These are phyloP conservation scores for Epinotia brunnichana DNA, from an alignment of 2,888 invertebrate species.

Conservation along the genomic window DNA sequence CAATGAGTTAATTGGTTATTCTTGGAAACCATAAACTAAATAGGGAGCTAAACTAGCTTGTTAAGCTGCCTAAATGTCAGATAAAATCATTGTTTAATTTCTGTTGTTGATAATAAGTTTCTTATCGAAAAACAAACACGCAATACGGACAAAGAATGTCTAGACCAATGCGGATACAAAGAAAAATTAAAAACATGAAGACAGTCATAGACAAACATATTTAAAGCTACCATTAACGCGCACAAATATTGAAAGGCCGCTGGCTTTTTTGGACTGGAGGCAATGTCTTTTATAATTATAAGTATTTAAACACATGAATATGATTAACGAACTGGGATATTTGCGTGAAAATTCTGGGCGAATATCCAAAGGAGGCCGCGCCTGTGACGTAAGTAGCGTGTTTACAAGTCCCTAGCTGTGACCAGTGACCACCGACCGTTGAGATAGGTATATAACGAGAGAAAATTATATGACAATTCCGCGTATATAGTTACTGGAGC, in stretches of 20 bases:
- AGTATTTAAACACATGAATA: constrained; percentile 51
- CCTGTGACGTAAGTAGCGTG: constrained; percentile 56
- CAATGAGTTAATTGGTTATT: constrained; percentile 20
- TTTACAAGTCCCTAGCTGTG: constrained; percentile 47
- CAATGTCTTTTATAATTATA: constrained; percentile 53
- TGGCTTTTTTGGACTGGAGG: constrained; percentile 7
- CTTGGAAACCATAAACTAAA: constrained; percentile 14
- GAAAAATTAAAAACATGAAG: background rate
- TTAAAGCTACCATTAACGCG: background rate
- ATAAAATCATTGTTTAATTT: constrained; percentile 20
- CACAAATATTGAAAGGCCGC: constrained; percentile 9
- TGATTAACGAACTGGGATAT: constrained; percentile 55
- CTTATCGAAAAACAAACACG: constrained; percentile 19
- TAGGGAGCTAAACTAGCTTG: constrained; percentile 17
- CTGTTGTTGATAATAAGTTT: constrained; percentile 9
- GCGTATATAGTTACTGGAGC: background rate
- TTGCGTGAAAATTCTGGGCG: constrained; percentile 62
- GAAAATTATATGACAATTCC: constrained; percentile 9
- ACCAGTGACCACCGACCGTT: constrained; percentile 37
- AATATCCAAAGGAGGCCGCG: constrained; percentile 63
- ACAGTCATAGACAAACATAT: background rate
- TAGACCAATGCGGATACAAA: background rate
- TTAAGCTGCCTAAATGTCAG: constrained; percentile 3
- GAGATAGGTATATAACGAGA: constrained; percentile 10
- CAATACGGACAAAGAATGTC: constrained; percentile 1